phyloP scores from a whole-genome alignment of 2,888 invertebrate species.

The Cheiracanthium punctorium region DNA sequence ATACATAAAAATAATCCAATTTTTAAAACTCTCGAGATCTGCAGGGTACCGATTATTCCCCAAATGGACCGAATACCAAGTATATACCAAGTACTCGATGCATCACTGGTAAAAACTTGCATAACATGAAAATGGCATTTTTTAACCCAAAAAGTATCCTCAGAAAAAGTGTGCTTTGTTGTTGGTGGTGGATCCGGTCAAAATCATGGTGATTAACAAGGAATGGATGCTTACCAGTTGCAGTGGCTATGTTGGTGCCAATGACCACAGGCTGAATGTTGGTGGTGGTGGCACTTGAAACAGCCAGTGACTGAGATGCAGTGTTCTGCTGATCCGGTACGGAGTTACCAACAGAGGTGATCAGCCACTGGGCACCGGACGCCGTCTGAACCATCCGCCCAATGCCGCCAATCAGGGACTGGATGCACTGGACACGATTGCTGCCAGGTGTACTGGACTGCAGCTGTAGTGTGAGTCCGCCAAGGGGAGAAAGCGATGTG shows the following conservation, averaged over 20 bases:
- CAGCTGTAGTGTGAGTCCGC: constrained; percentile 48
- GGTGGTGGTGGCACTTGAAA: neutral
- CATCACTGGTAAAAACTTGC: too few species aligned
- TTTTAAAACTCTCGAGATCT: too few species aligned
- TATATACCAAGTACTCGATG: too few species aligned
- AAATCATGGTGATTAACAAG: too few species aligned
- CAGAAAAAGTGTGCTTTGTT: too few species aligned
- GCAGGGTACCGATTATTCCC: too few species aligned
- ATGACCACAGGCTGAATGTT: constrained; percentile 34
- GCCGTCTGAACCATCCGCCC: constrained; percentile 81
- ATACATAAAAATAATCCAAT: too few species aligned
- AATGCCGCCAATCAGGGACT: constrained; percentile 54
- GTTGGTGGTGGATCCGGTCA: too few species aligned
- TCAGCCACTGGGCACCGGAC: constrained; percentile 82
- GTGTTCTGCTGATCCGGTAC: constrained; percentile 20
- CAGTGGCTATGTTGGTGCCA: constrained; percentile 36
- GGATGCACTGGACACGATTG: constrained; percentile 73
- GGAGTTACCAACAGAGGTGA: constrained; percentile 78
- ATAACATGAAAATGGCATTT: too few species aligned
- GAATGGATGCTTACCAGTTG: constrained; percentile 40
- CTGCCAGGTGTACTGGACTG: constrained; percentile 22
- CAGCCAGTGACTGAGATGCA: neutral
- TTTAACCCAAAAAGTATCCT: too few species aligned
- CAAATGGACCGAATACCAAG: too few species aligned
- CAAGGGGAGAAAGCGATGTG: constrained; percentile 48